Base-by-base conservation (phyloP, 2,888 invertebrate genomes). In the Tenthredo amoena region DNA sequence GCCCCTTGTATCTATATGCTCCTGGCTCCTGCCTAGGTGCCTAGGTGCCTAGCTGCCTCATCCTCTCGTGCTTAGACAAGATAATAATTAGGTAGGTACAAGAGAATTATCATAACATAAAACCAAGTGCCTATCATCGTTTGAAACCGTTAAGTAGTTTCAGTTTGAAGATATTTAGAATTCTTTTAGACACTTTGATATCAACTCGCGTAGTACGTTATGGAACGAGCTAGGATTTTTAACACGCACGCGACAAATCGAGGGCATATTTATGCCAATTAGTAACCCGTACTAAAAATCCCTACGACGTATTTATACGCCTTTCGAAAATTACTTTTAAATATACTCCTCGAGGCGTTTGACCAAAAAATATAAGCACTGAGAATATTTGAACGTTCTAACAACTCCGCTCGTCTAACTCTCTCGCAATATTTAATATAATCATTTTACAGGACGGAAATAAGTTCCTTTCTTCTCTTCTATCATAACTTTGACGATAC, bases 141-240 rank as follows among this genome's bases (percentile, higher is more conserved):
- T 62, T 21, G 21, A 40, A 62, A 81, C 81, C 81, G 81, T 81
- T 58, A 81, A 77, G 31, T 47, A 10, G 21, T 62, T 62, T 77
- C 34, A 15, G 34, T 40, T 81, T 6, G 12, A 34, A 81, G 62
- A 81, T 81, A 40, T 81, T 40, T 21, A 4, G 21, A 81, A 81
- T 81, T 81, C 81, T 62, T 81, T 37, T 5, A 40, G 40, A 62
- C 77, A 5, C n/a, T 72, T 31, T 40, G 37, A 10, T 72, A 71
- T n/a, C 6, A 37, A 37, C 5, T 37, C 6, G 6, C 6, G 6
- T 37, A 5, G 34, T 40, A 37, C 10, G n/a, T 72, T 12, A 12
- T 76, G 7, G 31, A 31, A 26, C 12, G 12, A 43, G 2, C 10
- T 43, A 12, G 43, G 26, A 26, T 26, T 26, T 26, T 26, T 43